Percentiles rank a stretch among this genome's conserved stretches.
Evolutionary conservation across 2,113 vertebrate species (phyloP).

Genomic region (Egretta garzetta): DNA sequence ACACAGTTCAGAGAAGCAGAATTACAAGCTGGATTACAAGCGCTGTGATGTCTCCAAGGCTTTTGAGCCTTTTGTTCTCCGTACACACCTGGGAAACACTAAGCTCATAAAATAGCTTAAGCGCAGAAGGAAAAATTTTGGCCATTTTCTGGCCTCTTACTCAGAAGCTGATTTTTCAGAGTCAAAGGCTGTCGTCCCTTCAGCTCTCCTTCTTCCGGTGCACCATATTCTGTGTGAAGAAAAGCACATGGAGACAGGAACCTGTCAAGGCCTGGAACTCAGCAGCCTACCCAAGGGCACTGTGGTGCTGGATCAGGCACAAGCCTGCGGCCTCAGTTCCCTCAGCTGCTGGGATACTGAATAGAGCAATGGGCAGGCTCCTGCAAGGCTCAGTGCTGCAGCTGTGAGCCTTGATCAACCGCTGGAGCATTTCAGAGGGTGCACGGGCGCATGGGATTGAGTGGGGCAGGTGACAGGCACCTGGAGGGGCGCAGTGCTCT

Average conservation of each 20-base stretch:
- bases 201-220: constrained; percentile 89
- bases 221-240: constrained; percentile 84
- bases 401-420: fast-evolving
- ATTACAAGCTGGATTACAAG: neutral
- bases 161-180: constrained; percentile 90
- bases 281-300: neutral
- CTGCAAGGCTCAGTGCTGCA: fast-evolving
- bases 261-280: neutral
- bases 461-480: neutral
- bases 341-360: neutral
- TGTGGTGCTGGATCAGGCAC: neutral
- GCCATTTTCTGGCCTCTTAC: constrained; percentile 76
- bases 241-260: neutral
- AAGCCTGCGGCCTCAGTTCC: neutral
- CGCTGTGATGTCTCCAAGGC: neutral
- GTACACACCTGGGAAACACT: neutral
- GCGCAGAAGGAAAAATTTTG: neutral
- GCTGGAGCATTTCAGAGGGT: neutral
- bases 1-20: neutral
- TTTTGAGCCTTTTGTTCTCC: neutral
- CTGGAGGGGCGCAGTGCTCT: fast-evolving
- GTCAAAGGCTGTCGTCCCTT: constrained; percentile 77
- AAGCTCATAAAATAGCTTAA: neutral
- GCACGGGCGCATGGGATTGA: neutral
- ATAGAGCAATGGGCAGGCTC: fast-evolving